Base-by-base conservation (phyloP, 2,113 vertebrate species). In the Romanogobio albipinnatus region DNA sequence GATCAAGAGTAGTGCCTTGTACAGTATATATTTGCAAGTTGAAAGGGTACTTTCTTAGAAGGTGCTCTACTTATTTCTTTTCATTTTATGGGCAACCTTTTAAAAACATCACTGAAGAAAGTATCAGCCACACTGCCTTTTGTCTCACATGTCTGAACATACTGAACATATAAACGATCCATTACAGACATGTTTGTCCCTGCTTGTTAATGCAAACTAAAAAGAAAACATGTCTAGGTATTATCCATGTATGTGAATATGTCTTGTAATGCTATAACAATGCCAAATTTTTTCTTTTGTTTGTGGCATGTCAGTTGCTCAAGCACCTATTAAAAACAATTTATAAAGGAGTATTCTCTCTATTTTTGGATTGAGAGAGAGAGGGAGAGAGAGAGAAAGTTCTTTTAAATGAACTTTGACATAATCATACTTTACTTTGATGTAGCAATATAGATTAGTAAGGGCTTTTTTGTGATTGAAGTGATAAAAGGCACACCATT, bases 51-150 rank as follows among this genome's bases (percentile, higher is more conserved):
- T 89, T 80, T 82, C 90, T 75, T 91, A 89, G 88, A 85, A 84
- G 85, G 84, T 59, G 24, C 76, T 82, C 79, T 59, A 22, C 56
- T 80, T 61, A 33, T 83, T 45, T 29, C 36, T 74, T 53, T 36
- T 8, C 15, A 64, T 64, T 82, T 49, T 49, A 82, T 36, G 58
- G 84, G 70, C 45, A 89, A 91, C 91, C 82, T 84, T 96, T 95
- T 92, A 94, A 58, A 79, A 90, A 92, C 92, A 93, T 93, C 90
- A 92, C 92, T 93, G 93, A 93, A 47, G 94, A 94, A 93, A 93
- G 92, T 94, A 94, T 94, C 94, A 95, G 95, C 94, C 92, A 93
- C 94, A 95, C 94, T 95, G 95, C 94, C 95, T 76, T 95, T 92
- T 91, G 90, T 93, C 91, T 92, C 90, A 91, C 91, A 93, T 86